These are phyloP conservation scores for Microchrysa polita DNA, from an alignment of 2,888 invertebrate species.

Conservation along the genomic window DNA sequence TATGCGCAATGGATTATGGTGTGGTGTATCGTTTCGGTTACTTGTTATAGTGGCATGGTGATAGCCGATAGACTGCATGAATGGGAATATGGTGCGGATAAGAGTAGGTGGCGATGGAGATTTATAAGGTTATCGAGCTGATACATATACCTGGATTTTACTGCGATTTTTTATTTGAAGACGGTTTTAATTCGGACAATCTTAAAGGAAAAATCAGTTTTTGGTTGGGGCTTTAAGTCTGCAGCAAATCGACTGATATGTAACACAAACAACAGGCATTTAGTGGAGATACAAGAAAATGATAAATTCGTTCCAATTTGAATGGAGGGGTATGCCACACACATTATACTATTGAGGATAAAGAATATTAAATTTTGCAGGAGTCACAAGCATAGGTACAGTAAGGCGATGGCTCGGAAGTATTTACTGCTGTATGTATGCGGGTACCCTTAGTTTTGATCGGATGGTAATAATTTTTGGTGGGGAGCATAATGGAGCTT, in stretches of 20 bases:
- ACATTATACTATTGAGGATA: too few relatives aligned
- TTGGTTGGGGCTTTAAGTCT: constrained; percentile 2
- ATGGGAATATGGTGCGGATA: background rate
- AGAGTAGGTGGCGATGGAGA: constrained; percentile 12
- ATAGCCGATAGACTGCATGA: too few relatives aligned
- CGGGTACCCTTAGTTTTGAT: too few relatives aligned
- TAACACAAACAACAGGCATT: constrained; percentile 50
- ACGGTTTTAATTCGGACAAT: background rate
- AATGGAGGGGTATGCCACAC: constrained; percentile 43
- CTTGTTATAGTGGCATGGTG: background rate
- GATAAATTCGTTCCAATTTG: constrained; percentile 46
- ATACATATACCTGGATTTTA: background rate
- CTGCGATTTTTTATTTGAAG: background rate
- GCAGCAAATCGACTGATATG: constrained; percentile 49
- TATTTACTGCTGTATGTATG: too few relatives aligned
- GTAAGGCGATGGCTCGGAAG: too few relatives aligned
- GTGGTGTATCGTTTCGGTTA: background rate
- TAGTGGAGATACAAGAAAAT: constrained; percentile 50
- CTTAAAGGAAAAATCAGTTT: background rate
- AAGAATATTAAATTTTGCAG: too few relatives aligned
- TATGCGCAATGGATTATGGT: background rate
- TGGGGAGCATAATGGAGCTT: too few relatives aligned
- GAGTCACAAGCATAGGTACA: too few relatives aligned
- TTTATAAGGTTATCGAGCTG: constrained; percentile 21
- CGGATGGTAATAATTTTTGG: too few relatives aligned